Evolutionary conservation across 2,797 vertebrate species (phyloP).

Genomic region (Balearica regulorum): DNA sequence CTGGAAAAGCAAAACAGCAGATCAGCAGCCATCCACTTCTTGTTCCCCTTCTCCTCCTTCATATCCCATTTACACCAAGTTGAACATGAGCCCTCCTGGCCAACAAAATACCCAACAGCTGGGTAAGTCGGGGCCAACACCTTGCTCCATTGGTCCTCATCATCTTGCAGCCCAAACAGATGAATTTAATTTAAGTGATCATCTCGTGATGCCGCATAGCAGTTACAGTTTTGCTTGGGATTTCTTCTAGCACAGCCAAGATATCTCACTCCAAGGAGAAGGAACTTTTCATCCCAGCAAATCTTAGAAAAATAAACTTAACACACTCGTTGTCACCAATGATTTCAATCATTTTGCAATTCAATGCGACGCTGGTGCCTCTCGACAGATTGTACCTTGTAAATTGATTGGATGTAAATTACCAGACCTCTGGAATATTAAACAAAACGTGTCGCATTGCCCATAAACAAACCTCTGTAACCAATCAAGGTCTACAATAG

Average conservation of each 20-base stretch:
- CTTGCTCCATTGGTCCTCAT: background rate
- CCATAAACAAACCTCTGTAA: background rate
- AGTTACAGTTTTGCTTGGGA: background rate
- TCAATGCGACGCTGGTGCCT: background rate
- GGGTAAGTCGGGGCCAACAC: background rate
- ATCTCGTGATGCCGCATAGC: background rate
- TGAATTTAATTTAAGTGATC: background rate
- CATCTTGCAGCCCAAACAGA: background rate
- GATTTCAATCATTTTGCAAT: background rate
- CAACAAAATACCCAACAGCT: background rate
- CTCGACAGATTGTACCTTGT: background rate
- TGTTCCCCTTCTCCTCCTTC: background rate
- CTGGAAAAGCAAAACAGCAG: background rate
- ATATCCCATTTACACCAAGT: background rate
- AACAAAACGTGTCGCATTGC: background rate
- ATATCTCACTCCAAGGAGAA: background rate
- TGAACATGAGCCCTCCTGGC: background rate
- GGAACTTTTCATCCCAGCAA: background rate
- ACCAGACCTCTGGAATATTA: background rate
- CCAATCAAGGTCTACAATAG: background rate
- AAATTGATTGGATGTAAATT: background rate
- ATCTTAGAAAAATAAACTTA: background rate
- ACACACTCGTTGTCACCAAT: background rate
- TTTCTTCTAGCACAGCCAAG: background rate
- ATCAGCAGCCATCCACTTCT: background rate